Percentiles rank a stretch among this genome's conserved stretches.
Evolutionary conservation across 2,888 invertebrate genomes (phyloP).

Genomic region (Galerucella calmariensis): DNA sequence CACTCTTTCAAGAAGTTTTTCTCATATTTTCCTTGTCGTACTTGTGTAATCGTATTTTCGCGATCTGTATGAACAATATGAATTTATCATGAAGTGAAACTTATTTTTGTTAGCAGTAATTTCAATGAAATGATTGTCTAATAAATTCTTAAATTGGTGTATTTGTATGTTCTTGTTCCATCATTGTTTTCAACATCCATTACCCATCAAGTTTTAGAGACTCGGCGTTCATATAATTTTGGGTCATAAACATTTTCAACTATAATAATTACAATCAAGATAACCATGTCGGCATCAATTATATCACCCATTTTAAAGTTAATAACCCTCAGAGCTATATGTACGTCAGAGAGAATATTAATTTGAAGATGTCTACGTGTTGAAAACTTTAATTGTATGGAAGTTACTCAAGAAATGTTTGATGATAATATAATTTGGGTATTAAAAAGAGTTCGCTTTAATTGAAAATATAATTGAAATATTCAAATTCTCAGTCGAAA

Average conservation of each 20-base stretch:
- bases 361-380: conserved; percentile 20
- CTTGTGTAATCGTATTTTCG: too few species aligned
- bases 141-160: too few species aligned
- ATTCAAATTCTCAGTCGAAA: conserved; percentile 33
- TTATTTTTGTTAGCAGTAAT: too few species aligned
- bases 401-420: conserved; percentile 30
- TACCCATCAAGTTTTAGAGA: neutral
- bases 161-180: neutral
- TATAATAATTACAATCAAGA: neutral
- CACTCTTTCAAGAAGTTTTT: too few species aligned
- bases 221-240: neutral
- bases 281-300: neutral
- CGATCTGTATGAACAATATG: too few species aligned
- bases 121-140: too few species aligned
- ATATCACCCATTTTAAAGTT: neutral
- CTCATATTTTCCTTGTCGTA: too few species aligned
- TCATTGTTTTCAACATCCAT: neutral
- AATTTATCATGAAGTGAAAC: too few species aligned
- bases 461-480: conserved; percentile 42
- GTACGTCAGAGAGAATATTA: conserved; percentile 32
- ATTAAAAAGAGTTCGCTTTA: conserved; percentile 37
- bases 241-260: neutral
- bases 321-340: neutral
- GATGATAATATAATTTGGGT: conserved; percentile 34
- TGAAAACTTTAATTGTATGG: conserved; percentile 33